Percentiles rank a stretch among this genome's conserved stretches.
These are phyloP conservation scores for Lochmaea capreae DNA, from an alignment of 2,888 invertebrate species.

Conservation along the genomic window DNA sequence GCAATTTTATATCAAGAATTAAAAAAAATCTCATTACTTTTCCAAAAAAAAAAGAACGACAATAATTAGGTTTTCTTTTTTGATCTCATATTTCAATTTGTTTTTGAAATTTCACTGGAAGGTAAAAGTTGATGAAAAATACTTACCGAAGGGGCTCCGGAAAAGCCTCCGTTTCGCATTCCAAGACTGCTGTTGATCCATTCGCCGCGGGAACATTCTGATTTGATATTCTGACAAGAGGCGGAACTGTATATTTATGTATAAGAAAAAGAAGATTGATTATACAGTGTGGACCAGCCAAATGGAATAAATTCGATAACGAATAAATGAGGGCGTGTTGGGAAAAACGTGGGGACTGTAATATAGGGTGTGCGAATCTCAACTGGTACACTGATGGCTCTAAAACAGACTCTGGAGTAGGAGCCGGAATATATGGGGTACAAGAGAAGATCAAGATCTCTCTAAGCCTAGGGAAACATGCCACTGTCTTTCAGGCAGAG, in stretches of 20 bases:
- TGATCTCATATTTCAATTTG: neutral
- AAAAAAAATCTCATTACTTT: neutral
- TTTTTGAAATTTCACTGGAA: neutral
- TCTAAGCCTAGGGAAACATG: too few relatives aligned
- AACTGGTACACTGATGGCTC: too few relatives aligned
- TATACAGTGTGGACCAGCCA: too few relatives aligned
- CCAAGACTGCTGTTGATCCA: conserved; percentile 77
- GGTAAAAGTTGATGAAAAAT: conserved; percentile 68
- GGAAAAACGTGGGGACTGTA: too few relatives aligned
- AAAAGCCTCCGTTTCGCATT: conserved; percentile 90
- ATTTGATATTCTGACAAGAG: conserved; percentile 83
- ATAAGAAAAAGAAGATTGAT: conserved; percentile 11
- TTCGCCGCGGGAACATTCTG: conserved; percentile 80
- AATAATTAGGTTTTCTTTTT: neutral
- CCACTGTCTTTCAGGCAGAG: too few relatives aligned
- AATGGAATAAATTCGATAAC: too few relatives aligned
- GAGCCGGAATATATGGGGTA: too few relatives aligned
- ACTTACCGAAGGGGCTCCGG: conserved; percentile 79
- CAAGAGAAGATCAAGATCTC: too few relatives aligned
- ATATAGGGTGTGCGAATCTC: too few relatives aligned
- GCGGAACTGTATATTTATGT: conserved; percentile 74
- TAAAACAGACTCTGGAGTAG: too few relatives aligned
- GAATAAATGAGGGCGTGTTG: too few relatives aligned
- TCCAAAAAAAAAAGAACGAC: neutral
- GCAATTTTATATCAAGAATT: neutral